Evolutionary conservation across 2,113 vertebrate species (phyloP).

Genomic region (Perccottus glenii): DNA sequence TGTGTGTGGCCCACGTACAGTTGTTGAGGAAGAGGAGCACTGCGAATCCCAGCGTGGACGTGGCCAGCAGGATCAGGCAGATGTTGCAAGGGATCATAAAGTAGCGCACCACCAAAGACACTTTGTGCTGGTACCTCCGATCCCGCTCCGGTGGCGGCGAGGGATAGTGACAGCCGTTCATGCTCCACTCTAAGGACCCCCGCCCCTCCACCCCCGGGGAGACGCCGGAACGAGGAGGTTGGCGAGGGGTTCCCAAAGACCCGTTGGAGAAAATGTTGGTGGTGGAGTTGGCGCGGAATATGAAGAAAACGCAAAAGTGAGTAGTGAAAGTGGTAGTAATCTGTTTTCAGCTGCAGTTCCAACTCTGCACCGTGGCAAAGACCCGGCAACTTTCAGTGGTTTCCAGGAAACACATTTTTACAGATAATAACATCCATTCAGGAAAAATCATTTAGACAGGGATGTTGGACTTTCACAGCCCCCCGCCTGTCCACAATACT

Average conservation of each 20-base stretch:
- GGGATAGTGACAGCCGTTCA: slow-evolving; percentile 90
- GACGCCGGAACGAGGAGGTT: slow-evolving; percentile 63
- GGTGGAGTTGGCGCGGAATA: slow-evolving; percentile 38
- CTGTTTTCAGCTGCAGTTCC: slow-evolving; percentile 67
- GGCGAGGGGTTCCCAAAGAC: slow-evolving; percentile 70
- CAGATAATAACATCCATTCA: slow-evolving; percentile 73
- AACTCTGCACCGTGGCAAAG: slow-evolving; percentile 40
- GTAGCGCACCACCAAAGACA: slow-evolving; percentile 93
- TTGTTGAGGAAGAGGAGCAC: slow-evolving; percentile 97
- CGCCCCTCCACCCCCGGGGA: slow-evolving; percentile 68
- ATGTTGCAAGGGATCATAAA: slow-evolving; percentile 99
- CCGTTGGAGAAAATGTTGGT: slow-evolving; percentile 76
- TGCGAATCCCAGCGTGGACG: slow-evolving; percentile 90
- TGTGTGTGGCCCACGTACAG: slow-evolving; percentile 84
- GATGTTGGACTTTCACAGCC: slow-evolving; percentile 62
- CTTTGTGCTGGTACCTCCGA: slow-evolving; percentile 89
- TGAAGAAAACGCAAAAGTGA: slow-evolving; percentile 29
- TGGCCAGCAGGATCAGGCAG: slow-evolving; percentile 95
- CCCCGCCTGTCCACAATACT: slow-evolving; percentile 61
- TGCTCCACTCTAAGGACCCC: slow-evolving; percentile 81
- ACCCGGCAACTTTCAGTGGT: slow-evolving; percentile 57
- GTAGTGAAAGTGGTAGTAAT: slow-evolving; percentile 30
- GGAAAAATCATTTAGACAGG: slow-evolving; percentile 19
- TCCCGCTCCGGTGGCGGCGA: slow-evolving; percentile 82
- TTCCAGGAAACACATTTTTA: slow-evolving; percentile 75